These are phyloP conservation scores for Oncorhynchus masou DNA, from an alignment of 2,113 vertebrate genomes.

Conservation along the genomic window DNA sequence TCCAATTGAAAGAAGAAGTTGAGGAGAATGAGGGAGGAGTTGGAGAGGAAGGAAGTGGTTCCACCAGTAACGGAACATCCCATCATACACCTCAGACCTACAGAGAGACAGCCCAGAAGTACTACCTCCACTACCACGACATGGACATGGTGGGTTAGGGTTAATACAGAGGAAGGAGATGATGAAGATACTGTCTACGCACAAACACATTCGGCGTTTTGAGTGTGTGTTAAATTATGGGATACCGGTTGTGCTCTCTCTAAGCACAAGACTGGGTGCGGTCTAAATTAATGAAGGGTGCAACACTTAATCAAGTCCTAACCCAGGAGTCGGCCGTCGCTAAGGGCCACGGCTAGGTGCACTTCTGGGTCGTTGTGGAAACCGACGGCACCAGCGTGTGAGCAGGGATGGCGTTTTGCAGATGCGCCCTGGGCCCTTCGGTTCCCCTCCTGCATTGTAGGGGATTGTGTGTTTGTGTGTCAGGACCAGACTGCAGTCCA, in stretches of 20 bases:
- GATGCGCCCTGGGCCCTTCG: background rate
- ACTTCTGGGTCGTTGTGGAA: slow-evolving; percentile 17
- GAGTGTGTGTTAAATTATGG: background rate
- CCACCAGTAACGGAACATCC: too few relatives aligned
- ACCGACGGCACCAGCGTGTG: slow-evolving; percentile 6
- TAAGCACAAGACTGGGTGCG: too few relatives aligned
- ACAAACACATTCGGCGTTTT: background rate
- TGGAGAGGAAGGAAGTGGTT: too few relatives aligned
- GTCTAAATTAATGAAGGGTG: background rate
- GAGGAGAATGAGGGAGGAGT: too few relatives aligned
- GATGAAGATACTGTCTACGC: background rate
- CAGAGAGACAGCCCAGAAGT: slow-evolving; percentile 49
- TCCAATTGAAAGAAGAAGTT: too few relatives aligned
- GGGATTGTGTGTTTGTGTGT: background rate
- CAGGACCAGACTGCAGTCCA: too few relatives aligned
- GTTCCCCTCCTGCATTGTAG: slow-evolving; percentile 6
- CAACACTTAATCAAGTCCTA: slow-evolving; percentile 1
- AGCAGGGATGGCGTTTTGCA: background rate
- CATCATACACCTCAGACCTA: too few relatives aligned
- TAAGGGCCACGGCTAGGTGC: slow-evolving; percentile 10
- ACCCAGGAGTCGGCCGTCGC: slow-evolving; percentile 2
- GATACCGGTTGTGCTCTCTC: too few relatives aligned
- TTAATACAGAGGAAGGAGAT: background rate
- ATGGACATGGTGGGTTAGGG: slow-evolving; percentile 79
- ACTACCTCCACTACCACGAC: slow-evolving; percentile 80